These are phyloP conservation scores for Amiota minor DNA, from an alignment of 2,888 invertebrate species.

Conservation along the genomic window DNA sequence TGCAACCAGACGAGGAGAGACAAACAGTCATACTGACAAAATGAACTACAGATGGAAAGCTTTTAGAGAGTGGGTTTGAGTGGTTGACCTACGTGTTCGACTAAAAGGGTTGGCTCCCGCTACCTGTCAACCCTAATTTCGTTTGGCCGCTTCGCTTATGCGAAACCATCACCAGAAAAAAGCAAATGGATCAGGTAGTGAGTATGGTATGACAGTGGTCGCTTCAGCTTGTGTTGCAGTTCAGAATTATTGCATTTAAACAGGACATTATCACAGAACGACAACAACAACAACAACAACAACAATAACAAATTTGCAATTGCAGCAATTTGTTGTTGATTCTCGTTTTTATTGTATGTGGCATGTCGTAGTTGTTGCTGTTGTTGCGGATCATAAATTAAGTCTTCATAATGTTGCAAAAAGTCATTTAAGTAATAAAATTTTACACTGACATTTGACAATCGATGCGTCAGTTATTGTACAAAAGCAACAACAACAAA, in stretches of 20 bases:
- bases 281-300: conserved; percentile 34
- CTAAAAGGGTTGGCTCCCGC: conserved; percentile 3
- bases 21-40: conserved; percentile 30
- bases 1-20: neutral
- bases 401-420: conserved; percentile 69
- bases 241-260: conserved; percentile 67
- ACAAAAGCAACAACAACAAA: conserved; percentile 3
- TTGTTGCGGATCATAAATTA: conserved; percentile 70
- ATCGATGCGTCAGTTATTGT: conserved; percentile 65
- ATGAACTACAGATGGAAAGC: conserved; percentile 28
- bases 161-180: neutral
- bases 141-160: neutral
- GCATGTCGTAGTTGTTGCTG: conserved; percentile 48
- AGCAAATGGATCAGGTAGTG: neutral
- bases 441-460: conserved; percentile 72
- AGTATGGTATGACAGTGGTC: neutral
- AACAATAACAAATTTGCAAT: conserved; percentile 47
- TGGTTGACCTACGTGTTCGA: neutral
- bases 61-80: neutral
- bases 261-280: conserved; percentile 62
- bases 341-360: conserved; percentile 43
- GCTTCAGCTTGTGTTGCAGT: conserved; percentile 48
- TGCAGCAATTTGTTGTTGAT: conserved; percentile 57
- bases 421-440: conserved; percentile 71
- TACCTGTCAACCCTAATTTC: conserved; percentile 2